Conservation (phyloP, 2,888 invertebrate species). For the Idaea aversata region DNA sequence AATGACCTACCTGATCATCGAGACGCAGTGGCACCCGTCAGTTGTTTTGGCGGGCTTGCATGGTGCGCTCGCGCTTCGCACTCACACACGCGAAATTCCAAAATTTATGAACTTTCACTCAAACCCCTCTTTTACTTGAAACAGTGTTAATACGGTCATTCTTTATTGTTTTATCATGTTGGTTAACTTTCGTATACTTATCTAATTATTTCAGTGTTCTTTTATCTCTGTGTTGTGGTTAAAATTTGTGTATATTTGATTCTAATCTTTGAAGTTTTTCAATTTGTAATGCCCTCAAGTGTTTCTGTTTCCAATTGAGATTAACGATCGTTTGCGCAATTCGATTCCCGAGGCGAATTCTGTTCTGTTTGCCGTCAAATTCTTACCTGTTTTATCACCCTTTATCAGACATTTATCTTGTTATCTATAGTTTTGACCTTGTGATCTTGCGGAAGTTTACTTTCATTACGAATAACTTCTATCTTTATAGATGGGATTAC, state of each 20-base stretch:
- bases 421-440: slow-evolving; percentile 53
- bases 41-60: slow-evolving; percentile 68
- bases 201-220: slow-evolving; percentile 11
- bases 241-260: slow-evolving; percentile 14
- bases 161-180: slow-evolving; percentile 26
- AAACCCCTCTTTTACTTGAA: slow-evolving; percentile 28
- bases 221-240: slow-evolving; percentile 14
- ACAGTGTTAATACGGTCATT: slow-evolving; percentile 29
- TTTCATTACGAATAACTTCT: neutral
- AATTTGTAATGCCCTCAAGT: slow-evolving; percentile 32
- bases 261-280: slow-evolving; percentile 1
- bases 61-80: slow-evolving; percentile 56
- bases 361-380: slow-evolving; percentile 37
- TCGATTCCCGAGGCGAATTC: slow-evolving; percentile 35
- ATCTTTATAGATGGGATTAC: neutral
- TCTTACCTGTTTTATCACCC: slow-evolving; percentile 37
- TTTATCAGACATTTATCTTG: slow-evolving; percentile 52
- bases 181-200: slow-evolving; percentile 24
- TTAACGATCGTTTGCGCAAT: slow-evolving; percentile 33
- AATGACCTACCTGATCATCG: slow-evolving; percentile 59
- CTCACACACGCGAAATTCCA: slow-evolving; percentile 28
- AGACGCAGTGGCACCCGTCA: slow-evolving; percentile 67
- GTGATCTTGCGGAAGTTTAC: slow-evolving; percentile 28
- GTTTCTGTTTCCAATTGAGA: slow-evolving; percentile 40
- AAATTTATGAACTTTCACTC: slow-evolving; percentile 35